Evolutionary conservation across 2,113 vertebrate species (phyloP).

Genomic region (Tautogolabrus adspersus): DNA sequence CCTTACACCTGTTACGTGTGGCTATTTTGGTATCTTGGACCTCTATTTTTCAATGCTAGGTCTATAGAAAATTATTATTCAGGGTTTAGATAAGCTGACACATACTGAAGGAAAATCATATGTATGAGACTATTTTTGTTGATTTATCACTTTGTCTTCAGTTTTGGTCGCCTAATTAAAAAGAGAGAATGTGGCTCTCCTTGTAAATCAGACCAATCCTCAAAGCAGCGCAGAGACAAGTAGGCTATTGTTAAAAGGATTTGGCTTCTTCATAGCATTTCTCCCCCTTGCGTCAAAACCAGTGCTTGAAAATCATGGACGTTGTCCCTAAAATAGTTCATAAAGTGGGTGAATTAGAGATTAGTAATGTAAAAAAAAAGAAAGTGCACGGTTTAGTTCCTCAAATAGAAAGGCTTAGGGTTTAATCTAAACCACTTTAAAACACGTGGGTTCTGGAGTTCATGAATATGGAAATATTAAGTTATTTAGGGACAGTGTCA

Average conservation of each 20-base stretch:
- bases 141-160: constrained; percentile 8
- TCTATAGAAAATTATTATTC: constrained; percentile 39
- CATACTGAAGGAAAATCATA: not conserved
- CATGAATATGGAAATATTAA: constrained; percentile 30
- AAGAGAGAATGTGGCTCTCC: not conserved
- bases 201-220: constrained; percentile 27
- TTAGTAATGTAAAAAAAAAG: constrained; percentile 12
- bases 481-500: constrained; percentile 34
- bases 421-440: constrained; percentile 45
- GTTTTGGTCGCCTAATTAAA: constrained; percentile 11
- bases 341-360: constrained; percentile 55
- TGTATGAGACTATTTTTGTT: not conserved
- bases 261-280: constrained; percentile 29
- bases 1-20: constrained; percentile 45
- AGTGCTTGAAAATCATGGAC: constrained; percentile 21
- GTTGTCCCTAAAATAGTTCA: constrained; percentile 49
- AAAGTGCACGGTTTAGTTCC: constrained; percentile 28
- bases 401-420: constrained; percentile 43
- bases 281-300: constrained; percentile 15
- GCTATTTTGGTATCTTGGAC: constrained; percentile 47
- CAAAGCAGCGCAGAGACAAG: constrained; percentile 42
- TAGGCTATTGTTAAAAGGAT: constrained; percentile 57
- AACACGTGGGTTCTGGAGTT: constrained; percentile 24
- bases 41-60: constrained; percentile 21
- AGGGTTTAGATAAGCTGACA: not conserved